Conservation (phyloP, 2,888 invertebrate genomes). For the Periphyllus acericola region DNA sequence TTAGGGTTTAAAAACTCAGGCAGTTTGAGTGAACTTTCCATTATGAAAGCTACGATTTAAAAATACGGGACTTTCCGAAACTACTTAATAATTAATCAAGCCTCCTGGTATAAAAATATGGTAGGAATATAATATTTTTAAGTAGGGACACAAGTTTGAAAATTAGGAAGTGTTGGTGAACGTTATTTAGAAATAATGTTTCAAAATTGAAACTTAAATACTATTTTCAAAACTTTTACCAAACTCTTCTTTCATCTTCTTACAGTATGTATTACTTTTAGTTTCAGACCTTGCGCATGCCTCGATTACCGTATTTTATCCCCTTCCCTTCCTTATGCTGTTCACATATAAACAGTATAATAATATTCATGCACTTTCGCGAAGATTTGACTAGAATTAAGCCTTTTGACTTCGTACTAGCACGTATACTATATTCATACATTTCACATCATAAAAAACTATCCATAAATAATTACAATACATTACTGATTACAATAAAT, state of each 20-base stretch:
- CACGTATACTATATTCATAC: neutral
- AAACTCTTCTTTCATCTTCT: neutral
- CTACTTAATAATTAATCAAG: neutral
- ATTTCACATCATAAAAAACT: neutral
- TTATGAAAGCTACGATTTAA: neutral
- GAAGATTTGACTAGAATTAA: neutral
- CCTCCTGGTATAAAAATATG: neutral
- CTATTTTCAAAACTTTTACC: neutral
- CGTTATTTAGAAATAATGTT: neutral
- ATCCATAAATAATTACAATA: neutral
- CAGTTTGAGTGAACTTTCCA: neutral
- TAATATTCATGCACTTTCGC: neutral
- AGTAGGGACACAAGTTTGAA: neutral
- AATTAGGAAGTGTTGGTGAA: neutral
- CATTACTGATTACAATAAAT: neutral
- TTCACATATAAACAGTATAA: neutral
- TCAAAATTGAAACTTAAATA: neutral
- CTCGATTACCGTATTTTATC: neutral
- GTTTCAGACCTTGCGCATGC: neutral
- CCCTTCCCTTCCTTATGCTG: neutral
- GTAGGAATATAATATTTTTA: neutral
- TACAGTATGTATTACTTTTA: neutral
- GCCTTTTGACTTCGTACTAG: neutral
- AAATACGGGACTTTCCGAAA: neutral
- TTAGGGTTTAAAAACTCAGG: neutral